phyloP scores from a whole-genome alignment of 2,888 invertebrate species.

The Rotaria magnacalcarata region DNA sequence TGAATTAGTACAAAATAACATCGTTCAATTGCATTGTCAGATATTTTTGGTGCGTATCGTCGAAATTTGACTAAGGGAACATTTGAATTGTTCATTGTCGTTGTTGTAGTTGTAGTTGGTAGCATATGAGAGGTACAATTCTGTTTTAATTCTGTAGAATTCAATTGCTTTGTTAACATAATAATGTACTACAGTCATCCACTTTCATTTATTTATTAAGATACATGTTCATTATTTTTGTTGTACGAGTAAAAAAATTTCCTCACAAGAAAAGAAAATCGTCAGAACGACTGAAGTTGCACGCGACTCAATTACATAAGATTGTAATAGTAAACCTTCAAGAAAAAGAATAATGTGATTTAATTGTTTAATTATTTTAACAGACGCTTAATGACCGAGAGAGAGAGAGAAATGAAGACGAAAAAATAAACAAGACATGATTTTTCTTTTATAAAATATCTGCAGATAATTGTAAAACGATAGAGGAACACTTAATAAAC shows the following conservation, averaged over 20 bases:
- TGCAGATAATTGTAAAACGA: neutral
- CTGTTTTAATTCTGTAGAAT: neutral
- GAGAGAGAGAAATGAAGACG: neutral
- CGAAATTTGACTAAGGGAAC: neutral
- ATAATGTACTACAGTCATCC: too few species aligned
- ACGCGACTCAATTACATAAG: neutral
- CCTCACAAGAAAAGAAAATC: neutral
- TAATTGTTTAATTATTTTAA: neutral
- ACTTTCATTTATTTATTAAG: too few species aligned
- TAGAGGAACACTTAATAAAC: neutral
- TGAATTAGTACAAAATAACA: constrained; percentile 5
- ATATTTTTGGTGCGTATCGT: neutral
- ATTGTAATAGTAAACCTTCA: too few species aligned
- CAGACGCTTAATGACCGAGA: neutral
- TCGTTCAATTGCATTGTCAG: neutral
- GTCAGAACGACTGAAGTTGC: neutral
- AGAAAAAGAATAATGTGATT: neutral
- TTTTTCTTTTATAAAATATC: neutral
- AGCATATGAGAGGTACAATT: neutral
- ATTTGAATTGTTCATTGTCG: neutral
- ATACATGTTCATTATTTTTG: too few species aligned
- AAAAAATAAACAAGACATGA: too few species aligned
- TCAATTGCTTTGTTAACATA: neutral
- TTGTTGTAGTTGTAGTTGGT: neutral
- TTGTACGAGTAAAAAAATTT: neutral